Evolutionary conservation across 2,888 invertebrate species (phyloP).

Genomic region (Calephelis perditalis): DNA sequence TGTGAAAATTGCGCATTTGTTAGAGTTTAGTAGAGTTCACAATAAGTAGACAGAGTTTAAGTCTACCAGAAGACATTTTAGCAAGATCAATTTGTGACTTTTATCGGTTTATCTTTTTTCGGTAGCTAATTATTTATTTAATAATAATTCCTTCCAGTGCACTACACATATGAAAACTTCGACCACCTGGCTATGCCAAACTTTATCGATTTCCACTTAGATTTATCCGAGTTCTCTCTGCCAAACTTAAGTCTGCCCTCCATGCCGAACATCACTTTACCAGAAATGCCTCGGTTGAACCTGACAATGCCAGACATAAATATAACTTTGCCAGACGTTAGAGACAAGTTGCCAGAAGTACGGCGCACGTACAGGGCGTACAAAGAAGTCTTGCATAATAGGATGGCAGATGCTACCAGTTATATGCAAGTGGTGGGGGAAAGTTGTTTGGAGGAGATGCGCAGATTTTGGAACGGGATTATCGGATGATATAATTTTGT

Average conservation of each 20-base stretch:
- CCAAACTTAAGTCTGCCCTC: conserved; percentile 40
- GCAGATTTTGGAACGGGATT: conserved; percentile 56
- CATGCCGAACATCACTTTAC: conserved; percentile 45
- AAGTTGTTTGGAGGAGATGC: conserved; percentile 70
- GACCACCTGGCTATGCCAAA: conserved; percentile 61
- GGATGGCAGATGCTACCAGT: conserved; percentile 69
- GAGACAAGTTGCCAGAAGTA: conserved; percentile 55
- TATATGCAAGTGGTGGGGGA: conserved; percentile 71
- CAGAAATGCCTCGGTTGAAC: conserved; percentile 43
- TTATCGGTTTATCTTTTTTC: too few species aligned
- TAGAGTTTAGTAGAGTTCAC: too few species aligned
- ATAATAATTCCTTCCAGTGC: conserved; percentile 60
- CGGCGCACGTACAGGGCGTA: conserved; percentile 58
- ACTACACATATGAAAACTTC: conserved; percentile 71
- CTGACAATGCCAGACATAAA: conserved; percentile 36
- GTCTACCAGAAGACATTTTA: too few species aligned
- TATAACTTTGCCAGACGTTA: conserved; percentile 47
- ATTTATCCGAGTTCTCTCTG: conserved; percentile 55
- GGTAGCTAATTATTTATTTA: conserved; percentile 12
- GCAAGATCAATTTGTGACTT: too few species aligned
- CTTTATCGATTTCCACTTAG: conserved; percentile 65
- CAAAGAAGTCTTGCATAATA: conserved; percentile 67
- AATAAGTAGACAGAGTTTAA: too few species aligned
- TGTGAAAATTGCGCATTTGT: too few species aligned
- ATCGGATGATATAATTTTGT: conserved; percentile 42